Conservation (phyloP, 2,888 invertebrate genomes). For the Amblyjoppa proteus region DNA sequence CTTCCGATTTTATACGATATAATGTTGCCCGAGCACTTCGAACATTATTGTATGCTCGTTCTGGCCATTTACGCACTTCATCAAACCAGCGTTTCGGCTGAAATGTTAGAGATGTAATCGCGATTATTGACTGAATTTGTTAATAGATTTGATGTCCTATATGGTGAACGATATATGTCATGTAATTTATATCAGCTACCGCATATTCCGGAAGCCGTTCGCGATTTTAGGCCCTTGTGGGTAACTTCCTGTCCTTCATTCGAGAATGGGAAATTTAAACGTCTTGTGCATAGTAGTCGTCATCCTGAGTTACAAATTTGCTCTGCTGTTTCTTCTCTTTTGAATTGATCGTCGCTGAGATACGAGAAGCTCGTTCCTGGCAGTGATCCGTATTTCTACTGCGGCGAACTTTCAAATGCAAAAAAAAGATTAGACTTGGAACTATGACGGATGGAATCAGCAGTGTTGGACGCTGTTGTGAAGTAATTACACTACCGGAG, state of each 20-base stretch:
- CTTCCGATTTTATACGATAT: constrained; percentile 64
- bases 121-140: constrained; percentile 57
- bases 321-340: neutral
- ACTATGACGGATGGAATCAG: neutral
- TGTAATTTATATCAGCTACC: constrained; percentile 59
- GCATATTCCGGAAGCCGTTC: constrained; percentile 53
- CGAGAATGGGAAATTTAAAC: constrained; percentile 43
- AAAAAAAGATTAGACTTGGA: neutral
- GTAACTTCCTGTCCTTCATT: constrained; percentile 64
- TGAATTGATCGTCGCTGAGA: neutral
- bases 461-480: neutral
- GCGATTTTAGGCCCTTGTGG: constrained; percentile 59
- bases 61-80: constrained; percentile 62
- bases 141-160: constrained; percentile 63
- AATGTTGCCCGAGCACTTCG: constrained; percentile 63
- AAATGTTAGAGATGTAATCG: constrained; percentile 52
- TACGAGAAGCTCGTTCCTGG: neutral
- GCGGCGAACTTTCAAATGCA: neutral
- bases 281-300: constrained; percentile 11
- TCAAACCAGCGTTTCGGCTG: constrained; percentile 57
- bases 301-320: constrained; percentile 17
- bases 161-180: constrained; percentile 60
- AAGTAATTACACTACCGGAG: constrained; percentile 7
- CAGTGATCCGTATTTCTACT: neutral
- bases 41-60: constrained; percentile 68